Percentiles rank a stretch among this genome's conserved stretches.
phyloP scores from a whole-genome alignment of 2,797 vertebrate genomes.

The Leuciscus waleckii region DNA sequence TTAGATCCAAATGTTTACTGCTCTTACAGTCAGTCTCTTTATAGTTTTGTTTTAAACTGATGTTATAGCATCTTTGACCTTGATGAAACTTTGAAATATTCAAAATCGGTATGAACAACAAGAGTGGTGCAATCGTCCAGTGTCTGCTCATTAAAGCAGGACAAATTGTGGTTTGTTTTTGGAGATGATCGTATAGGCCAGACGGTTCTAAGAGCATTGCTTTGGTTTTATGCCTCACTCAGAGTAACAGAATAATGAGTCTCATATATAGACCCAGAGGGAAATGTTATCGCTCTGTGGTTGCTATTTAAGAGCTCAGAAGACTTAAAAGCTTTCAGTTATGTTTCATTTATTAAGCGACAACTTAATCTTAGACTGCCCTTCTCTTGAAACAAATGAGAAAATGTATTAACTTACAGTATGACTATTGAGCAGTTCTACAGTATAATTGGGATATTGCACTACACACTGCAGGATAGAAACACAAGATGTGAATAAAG shows the following conservation, averaged over 20 bases:
- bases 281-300: neutral
- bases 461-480: neutral
- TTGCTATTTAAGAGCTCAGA: neutral
- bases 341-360: slow-evolving; percentile 1
- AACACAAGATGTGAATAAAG: neutral
- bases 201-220: slow-evolving; percentile 5
- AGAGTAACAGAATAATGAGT: slow-evolving; percentile 39
- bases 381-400: neutral
- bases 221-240: slow-evolving; percentile 23
- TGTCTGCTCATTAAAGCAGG: slow-evolving; percentile 30
- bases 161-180: slow-evolving; percentile 11
- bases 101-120: neutral
- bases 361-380: neutral
- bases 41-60: slow-evolving; percentile 22
- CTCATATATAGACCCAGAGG: neutral
- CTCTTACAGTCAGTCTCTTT: slow-evolving; percentile 7
- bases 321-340: neutral
- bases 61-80: slow-evolving; percentile 11
- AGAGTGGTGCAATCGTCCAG: neutral
- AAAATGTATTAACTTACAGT: neutral
- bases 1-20: slow-evolving; percentile 25
- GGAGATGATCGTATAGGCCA: neutral
- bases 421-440: neutral
- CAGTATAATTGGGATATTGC: neutral
- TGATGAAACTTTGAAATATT: slow-evolving; percentile 28